Evolutionary conservation across 1,140 invertebrate species (phyloP), one percentile per base, ranked within the genome.

Genomic region (Eupeodes corollae): DNA sequence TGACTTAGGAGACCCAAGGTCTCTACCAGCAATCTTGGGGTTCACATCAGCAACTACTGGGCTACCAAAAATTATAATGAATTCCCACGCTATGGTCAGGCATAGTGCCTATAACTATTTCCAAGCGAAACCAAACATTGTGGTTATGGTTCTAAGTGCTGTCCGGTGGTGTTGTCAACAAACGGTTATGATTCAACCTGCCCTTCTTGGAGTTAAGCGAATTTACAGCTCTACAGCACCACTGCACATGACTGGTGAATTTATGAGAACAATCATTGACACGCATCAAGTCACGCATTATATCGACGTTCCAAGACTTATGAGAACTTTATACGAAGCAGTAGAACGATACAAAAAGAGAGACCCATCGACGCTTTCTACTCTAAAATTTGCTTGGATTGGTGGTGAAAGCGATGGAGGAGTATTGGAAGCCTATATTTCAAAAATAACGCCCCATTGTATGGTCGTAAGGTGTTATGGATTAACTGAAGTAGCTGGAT

Each of bases 31-130:
- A 1, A 13, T 38, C 9, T 33, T 48, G 8, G 33, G 13, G 2
- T 39, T 44, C 6, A 48, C 47, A 3, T 49, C 47, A 6, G 47
- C 41, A 9, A 38, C 47, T 6, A 48, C 42, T 3, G 47, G 47
- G 13, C 9, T 42, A 15, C 47, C 47, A 11, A 48, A 48, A 39
- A 42, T 35, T 12, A 42, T 42, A 21, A 21, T 34, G 5, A 6
- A 44, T 13, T 38, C 15, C 14, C 47, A 48, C 32, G 16, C 42
- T 5, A 33, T 43, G 19, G 6, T 44, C 2, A n/a, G 43, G 10
- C 33, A 48, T 44, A 42, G 41, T 15, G 6, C 39, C 5, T 3
- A 5, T 5, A 10, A 19, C 1, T 48, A 11, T 13, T 43, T 32
- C 32, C 30, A 12, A 30, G 14, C 44, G 5, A 16, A 5, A 0